Conservation (phyloP, 2,797 vertebrate genomes). For the Serranus cabrilla region DNA sequence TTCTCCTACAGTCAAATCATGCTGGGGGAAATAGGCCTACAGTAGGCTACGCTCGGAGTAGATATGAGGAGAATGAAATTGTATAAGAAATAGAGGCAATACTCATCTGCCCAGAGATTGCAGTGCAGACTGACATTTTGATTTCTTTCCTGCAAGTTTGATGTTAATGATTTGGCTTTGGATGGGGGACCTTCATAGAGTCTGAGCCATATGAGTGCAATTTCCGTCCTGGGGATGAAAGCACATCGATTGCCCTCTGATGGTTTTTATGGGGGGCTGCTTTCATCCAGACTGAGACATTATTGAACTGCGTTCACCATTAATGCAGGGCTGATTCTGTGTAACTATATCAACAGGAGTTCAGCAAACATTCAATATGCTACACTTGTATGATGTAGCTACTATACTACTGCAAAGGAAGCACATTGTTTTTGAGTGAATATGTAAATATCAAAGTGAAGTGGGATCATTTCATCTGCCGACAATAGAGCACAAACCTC, state of each 20-base stretch:
- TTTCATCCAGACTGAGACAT: constrained; percentile 85
- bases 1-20: constrained; percentile 6
- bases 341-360: constrained; percentile 78
- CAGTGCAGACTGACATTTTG: constrained; percentile 82
- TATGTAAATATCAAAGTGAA: constrained; percentile 62
- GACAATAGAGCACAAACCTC: constrained; percentile 41
- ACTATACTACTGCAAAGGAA: constrained; percentile 18
- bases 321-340: constrained; percentile 80
- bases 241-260: constrained; percentile 86
- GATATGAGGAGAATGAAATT: constrained; percentile 64
- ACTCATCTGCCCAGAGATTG: constrained; percentile 77
- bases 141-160: constrained; percentile 85
- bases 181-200: constrained; percentile 82
- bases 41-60: constrained; percentile 30
- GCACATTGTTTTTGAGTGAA: constrained; percentile 53
- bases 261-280: constrained; percentile 84
- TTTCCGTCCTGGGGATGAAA: constrained; percentile 86
- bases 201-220: constrained; percentile 85
- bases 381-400: constrained; percentile 39
- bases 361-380: constrained; percentile 67
- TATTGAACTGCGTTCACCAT: constrained; percentile 81
- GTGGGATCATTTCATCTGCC: constrained; percentile 56
- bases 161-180: constrained; percentile 85
- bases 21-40: constrained; percentile 42
- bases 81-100: constrained; percentile 72